A percentile compares a stretch with the other conserved stretches of the same genome.
Evolutionary conservation across 2,797 vertebrate genomes (phyloP).

Genomic region (Amblyopsis hoosieri): DNA sequence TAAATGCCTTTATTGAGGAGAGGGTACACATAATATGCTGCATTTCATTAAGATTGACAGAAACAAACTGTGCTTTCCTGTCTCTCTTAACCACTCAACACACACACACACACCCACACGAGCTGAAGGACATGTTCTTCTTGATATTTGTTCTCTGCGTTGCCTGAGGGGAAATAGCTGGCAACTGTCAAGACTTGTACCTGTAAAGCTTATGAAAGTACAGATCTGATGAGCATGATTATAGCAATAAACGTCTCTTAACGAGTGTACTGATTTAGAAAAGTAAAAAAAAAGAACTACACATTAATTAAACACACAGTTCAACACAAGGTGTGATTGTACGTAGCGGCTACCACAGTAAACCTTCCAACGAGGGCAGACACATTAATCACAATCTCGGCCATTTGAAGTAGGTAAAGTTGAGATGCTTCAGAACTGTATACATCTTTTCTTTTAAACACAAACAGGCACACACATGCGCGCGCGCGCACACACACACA

Average conservation of each 20-base stretch:
- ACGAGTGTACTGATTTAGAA: conserved; percentile 35
- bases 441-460: too few relatives aligned
- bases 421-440: too few relatives aligned
- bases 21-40: too few relatives aligned
- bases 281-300: conserved; percentile 12
- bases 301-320: conserved; percentile 26
- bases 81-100: too few relatives aligned
- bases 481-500: too few relatives aligned
- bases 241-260: conserved; percentile 55
- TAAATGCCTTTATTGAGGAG: too few relatives aligned
- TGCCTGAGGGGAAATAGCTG: conserved; percentile 68
- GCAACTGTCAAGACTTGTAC: conserved; percentile 69
- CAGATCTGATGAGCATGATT: conserved; percentile 60
- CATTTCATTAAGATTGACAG: too few relatives aligned
- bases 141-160: conserved; percentile 46
- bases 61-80: background rate
- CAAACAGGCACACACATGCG: too few relatives aligned
- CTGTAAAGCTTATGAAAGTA: conserved; percentile 65
- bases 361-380: background rate
- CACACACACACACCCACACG: too few relatives aligned
- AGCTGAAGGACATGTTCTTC: conserved; percentile 19
- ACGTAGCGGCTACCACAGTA: background rate
- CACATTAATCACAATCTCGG: background rate
- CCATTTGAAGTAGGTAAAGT: too few relatives aligned
- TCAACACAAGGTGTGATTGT: background rate